phyloP scores from a whole-genome alignment of 1,140 invertebrate genomes.

The Zaprionus gabonicus region DNA sequence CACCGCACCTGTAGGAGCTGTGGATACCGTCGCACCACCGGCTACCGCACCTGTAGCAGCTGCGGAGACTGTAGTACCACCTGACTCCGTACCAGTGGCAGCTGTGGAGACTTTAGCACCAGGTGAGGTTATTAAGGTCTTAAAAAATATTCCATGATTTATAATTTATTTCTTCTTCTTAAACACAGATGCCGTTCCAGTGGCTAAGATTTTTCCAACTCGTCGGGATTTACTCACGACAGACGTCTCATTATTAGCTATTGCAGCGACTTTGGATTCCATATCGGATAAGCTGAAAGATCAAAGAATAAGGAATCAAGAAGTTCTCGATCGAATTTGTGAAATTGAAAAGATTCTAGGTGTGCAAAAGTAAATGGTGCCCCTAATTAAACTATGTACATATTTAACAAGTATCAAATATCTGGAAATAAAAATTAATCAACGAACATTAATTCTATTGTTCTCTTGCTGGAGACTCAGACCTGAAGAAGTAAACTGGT shows the following conservation, averaged over 20 bases:
- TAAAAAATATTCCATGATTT: too few species aligned
- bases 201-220: conserved; percentile 60
- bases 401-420: not conserved
- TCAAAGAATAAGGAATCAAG: conserved; percentile 61
- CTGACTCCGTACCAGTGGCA: too few species aligned
- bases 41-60: too few species aligned
- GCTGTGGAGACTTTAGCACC: too few species aligned
- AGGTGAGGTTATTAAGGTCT: too few species aligned
- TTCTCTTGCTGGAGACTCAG: not conserved
- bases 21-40: not conserved
- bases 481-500: not conserved
- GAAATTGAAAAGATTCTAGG: conserved; percentile 71
- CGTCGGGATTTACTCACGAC: conserved; percentile 61
- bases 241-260: conserved; percentile 58
- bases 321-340: conserved; percentile 63
- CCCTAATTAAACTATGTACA: conserved; percentile 5
- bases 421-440: conserved; percentile 32
- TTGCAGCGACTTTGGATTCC: conserved; percentile 63
- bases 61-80: too few species aligned
- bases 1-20: not conserved
- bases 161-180: too few species aligned
- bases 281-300: conserved; percentile 63
- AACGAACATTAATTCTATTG: not conserved
- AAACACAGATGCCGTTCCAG: conserved; percentile 30
- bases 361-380: conserved; percentile 28